These are phyloP conservation scores for Araneus ventricosus DNA, from an alignment of 1,140 invertebrate genomes.

Conservation along the genomic window DNA sequence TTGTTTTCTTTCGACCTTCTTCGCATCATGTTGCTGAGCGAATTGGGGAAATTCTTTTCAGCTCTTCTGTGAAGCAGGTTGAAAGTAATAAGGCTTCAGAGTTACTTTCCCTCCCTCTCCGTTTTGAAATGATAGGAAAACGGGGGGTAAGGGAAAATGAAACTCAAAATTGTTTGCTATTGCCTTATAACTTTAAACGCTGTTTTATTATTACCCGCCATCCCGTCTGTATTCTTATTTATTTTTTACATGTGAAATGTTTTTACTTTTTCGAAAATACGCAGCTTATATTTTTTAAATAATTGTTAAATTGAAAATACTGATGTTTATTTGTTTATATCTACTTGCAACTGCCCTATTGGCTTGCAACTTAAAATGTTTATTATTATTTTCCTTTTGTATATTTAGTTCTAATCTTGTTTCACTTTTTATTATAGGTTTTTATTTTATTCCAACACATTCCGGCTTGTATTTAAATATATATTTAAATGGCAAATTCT, in stretches of 20 bases:
- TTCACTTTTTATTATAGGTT: too few species aligned
- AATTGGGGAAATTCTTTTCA: not conserved
- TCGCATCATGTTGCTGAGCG: not conserved
- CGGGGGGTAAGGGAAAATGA: not conserved
- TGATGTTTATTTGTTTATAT: too few species aligned
- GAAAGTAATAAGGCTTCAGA: conserved; percentile 2
- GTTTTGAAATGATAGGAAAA: not conserved
- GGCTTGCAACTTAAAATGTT: too few species aligned
- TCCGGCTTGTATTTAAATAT: too few species aligned
- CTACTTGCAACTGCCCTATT: too few species aligned
- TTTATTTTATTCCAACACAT: too few species aligned
- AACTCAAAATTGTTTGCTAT: not conserved
- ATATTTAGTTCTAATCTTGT: too few species aligned
- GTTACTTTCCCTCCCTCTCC: not conserved
- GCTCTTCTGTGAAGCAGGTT: not conserved
- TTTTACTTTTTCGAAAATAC: too few species aligned
- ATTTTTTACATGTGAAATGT: not conserved
- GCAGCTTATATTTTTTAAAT: too few species aligned
- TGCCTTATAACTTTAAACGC: not conserved
- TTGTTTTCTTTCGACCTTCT: not conserved
- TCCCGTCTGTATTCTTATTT: not conserved
- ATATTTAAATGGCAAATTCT: too few species aligned
- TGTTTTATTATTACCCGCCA: not conserved
- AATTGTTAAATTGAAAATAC: too few species aligned
- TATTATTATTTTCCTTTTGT: too few species aligned